Evolutionary conservation across 1,140 invertebrate genomes (phyloP), one percentile per base, ranked within the genome.

Genomic region (Atopsyche davidsoni): DNA sequence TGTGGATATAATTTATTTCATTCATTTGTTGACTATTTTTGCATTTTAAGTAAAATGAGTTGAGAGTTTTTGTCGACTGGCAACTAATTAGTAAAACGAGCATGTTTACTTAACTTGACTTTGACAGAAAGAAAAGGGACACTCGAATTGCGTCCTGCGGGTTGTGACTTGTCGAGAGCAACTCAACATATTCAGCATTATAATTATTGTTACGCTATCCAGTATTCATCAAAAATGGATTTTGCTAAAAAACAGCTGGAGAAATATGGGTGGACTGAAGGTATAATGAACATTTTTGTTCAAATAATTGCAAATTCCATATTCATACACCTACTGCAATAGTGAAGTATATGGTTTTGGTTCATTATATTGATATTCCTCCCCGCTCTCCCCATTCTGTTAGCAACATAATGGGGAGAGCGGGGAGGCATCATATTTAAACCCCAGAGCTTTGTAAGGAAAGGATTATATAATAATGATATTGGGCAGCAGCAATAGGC

Each of bases 201-300:
- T 14, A 19, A 41, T 6, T 41, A 41, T 41, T 41, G 14, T 14
- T 21, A 18, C 7, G 19, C 13, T 17, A 41, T 18, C 13, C 19
- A 41, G 18, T 17, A 38, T 38, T 19, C 11, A 19, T 44, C 28
- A 25, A 32, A 51, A 32, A 56, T 56, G 54, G 54, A 56, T 51
- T 56, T 56, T 32, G 54, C 54, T 17, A 46, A 36, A 47, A 56
- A 56, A 44, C 49, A 56, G 39, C 35, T 56, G 10, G 48, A 56
- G 47, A 56, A 56, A 32, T 56, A 56, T 39, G 54, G 54, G 6
- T 56, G 54, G 54, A 22, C 25, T 17, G 49, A 56, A 56, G 54
- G 54, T 51, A 42, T 6, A 28, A 18, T 7, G 14, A 7, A 7
- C 7, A 19, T 31, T 32, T 18, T 51, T 1, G 14, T 44, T 51